phyloP scores from a whole-genome alignment of 2,113 vertebrate species.

The Nanorana parkeri region DNA sequence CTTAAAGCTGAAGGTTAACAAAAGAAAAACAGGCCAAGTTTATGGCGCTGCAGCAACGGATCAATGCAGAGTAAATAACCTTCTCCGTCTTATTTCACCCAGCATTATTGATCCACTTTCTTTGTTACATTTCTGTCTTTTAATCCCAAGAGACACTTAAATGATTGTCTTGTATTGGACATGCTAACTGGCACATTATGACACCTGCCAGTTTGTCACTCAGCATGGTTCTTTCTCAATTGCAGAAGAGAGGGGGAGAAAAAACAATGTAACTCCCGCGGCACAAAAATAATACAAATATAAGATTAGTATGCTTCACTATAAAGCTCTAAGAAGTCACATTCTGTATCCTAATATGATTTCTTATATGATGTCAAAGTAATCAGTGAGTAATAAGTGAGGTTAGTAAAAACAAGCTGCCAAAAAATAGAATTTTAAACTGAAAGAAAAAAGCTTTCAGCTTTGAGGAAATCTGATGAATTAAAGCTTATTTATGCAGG shows the following conservation, averaged over 20 bases:
- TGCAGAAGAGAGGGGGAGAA: background rate
- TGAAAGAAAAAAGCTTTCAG: too few relatives aligned
- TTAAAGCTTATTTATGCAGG: too few relatives aligned
- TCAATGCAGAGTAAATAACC: conserved; percentile 99
- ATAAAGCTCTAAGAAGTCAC: background rate
- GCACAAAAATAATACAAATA: conserved; percentile 32
- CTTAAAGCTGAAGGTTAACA: conserved; percentile 99
- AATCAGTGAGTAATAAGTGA: background rate
- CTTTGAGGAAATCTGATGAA: too few relatives aligned
- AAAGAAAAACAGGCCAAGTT: conserved; percentile 96
- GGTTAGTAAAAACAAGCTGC: background rate
- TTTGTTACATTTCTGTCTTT: conserved; percentile 88
- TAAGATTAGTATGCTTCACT: conserved; percentile 27
- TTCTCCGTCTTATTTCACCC: conserved; percentile 99
- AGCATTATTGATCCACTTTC: conserved; percentile 93
- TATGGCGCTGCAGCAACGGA: conserved; percentile 86
- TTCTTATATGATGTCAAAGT: conserved; percentile 15
- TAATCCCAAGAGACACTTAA: conserved; percentile 77
- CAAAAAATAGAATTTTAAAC: background rate
- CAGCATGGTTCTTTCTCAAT: conserved; percentile 63
- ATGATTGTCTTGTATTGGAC: conserved; percentile 77
- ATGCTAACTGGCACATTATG: conserved; percentile 80
- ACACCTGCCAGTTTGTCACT: conserved; percentile 82
- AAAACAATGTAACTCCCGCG: conserved; percentile 14
- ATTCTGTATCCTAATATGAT: background rate